Base-by-base conservation (phyloP, 1,140 invertebrate species). In the Lucilia cuprina region DNA sequence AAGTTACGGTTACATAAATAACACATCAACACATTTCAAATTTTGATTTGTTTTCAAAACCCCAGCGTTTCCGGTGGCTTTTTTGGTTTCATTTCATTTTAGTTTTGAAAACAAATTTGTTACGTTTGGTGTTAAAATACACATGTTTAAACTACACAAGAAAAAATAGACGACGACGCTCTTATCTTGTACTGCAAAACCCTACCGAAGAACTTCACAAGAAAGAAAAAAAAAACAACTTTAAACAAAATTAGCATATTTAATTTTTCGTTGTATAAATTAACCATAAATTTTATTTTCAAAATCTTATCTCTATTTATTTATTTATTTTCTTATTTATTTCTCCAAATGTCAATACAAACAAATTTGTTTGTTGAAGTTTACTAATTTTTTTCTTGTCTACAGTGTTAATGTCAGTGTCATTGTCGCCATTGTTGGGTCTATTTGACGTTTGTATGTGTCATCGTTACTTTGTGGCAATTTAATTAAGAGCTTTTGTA, bases 41-140 rank as follows among this genome's bases (percentile, higher is more conserved):
- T 49, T n/a, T 80, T 80, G 77, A 49, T 80, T 80, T 80, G 41
- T 70, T 70, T 70, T 55, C 41, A 7, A 50, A 80, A 80, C n/a
- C 77, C 47, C 17, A 49, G n/a, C 55, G 17, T 80, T 80, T 80
- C 77, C 77, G 77, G 77, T 80, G 41, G 41, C 17, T 14, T 75
- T 30, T 30, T 75, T 13, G 13, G 13, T 75, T 34, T 41, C 5
- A 30, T 35, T 77, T 14, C 35, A 30, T 14, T 41, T 8, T 10
- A 41, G 41, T 41, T 41, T 30, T 41, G 47, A n/a, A 77, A 41
- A 77, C 17, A 55, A 55, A 55, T 17, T 55, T 55, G 17, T 17
- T 17, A 55, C 50, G 17, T 55, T 41, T 41, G 50, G 65, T 70
- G 65, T 70, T 25, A 70, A 25, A 70, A 70, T 70, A 70, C 65